Evolutionary conservation across 2,888 invertebrate species (phyloP).

Genomic region (Petrolisthes manimaculis): DNA sequence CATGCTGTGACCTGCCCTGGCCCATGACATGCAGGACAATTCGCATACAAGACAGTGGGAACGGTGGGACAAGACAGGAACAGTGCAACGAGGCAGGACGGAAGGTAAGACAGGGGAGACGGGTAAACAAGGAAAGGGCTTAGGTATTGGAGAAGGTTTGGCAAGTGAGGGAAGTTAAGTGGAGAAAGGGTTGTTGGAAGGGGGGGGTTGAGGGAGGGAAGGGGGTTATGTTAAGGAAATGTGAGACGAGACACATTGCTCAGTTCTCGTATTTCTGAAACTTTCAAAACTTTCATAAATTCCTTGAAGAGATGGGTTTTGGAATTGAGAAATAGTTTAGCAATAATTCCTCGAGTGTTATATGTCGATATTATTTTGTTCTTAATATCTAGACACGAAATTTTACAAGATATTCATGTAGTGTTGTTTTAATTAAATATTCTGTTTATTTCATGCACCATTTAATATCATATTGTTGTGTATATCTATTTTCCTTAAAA

Average conservation of each 20-base stretch:
- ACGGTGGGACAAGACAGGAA: neutral
- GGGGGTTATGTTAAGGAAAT: too few species aligned
- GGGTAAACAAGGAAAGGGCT: neutral
- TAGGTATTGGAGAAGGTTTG: neutral
- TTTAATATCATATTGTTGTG: too few species aligned
- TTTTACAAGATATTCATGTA: too few species aligned
- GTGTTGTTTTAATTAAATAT: too few species aligned
- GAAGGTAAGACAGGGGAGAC: neutral
- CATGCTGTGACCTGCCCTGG: neutral
- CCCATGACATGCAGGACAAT: slow-evolving; percentile 44
- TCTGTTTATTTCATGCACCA: too few species aligned
- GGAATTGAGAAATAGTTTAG: too few species aligned
- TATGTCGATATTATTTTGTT: too few species aligned
- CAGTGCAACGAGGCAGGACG: neutral
- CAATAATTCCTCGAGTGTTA: too few species aligned
- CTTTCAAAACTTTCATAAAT: neutral
- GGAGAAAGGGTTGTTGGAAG: neutral
- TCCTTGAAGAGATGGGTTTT: too few species aligned
- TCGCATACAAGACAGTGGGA: slow-evolving; percentile 58
- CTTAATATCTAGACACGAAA: too few species aligned
- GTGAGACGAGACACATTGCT: neutral
- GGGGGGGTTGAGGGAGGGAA: neutral
- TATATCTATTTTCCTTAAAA: too few species aligned
- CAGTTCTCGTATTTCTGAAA: neutral
- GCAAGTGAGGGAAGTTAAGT: neutral